Evolutionary conservation across 2,888 invertebrate species (phyloP).

Genomic region (Panopea generosa): DNA sequence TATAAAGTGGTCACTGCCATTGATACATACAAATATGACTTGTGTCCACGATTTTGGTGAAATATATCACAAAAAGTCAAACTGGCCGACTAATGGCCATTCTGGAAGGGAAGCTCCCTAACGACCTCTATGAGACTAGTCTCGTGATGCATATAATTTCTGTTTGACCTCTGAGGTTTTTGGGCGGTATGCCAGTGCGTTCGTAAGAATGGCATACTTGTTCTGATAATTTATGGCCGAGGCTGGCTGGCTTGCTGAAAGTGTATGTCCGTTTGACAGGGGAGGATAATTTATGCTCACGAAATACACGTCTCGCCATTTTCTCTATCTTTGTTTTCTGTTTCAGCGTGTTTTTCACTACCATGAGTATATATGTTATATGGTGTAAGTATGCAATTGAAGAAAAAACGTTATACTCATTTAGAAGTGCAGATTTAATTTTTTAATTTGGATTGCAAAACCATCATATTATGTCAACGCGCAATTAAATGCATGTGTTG

Average conservation of each 20-base stretch:
- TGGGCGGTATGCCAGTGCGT: conserved; percentile 52
- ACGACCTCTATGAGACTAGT: conserved; percentile 33
- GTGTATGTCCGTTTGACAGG: conserved; percentile 55
- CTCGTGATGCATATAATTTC: conserved; percentile 33
- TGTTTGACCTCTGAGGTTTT: conserved; percentile 52
- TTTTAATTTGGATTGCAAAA: no score
- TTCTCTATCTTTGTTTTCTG: conserved; percentile 14
- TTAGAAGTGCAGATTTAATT: no score
- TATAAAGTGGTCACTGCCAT: not conserved
- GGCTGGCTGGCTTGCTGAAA: conserved; percentile 46
- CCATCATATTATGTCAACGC: no score
- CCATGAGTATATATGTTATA: no score
- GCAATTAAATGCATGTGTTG: no score
- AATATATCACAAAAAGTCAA: conserved; percentile 40
- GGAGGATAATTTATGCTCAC: conserved; percentile 50
- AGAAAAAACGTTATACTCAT: no score
- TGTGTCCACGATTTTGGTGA: conserved; percentile 26
- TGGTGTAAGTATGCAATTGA: no score
- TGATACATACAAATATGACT: conserved; percentile 32
- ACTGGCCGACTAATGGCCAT: conserved; percentile 46
- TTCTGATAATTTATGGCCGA: conserved; percentile 60
- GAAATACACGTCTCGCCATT: conserved; percentile 7
- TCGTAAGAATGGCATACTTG: conserved; percentile 46
- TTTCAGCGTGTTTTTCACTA: no score
- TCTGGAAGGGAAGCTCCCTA: conserved; percentile 22